phyloP scores from a whole-genome alignment of 2,888 invertebrate genomes.

The Eristalis pertinax region DNA sequence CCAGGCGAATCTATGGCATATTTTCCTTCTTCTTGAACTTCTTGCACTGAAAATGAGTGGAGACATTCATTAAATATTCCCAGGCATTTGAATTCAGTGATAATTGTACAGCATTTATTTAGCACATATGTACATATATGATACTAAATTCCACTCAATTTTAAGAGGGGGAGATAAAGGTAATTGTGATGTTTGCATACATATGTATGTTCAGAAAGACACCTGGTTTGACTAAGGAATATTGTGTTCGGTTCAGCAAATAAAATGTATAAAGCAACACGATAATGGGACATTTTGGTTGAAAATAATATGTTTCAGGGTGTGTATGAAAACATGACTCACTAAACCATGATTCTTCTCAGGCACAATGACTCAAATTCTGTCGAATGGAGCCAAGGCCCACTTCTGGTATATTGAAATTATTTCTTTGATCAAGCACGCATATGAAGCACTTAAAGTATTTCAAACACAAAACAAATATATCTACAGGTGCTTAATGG shows the following conservation, averaged over 20 bases:
- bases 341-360: not conserved
- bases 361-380: not conserved
- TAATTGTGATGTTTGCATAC: no score
- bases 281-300: no score
- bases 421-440: slow-evolving; percentile 53
- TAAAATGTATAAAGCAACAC: no score
- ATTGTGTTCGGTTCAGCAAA: no score
- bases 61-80: not conserved
- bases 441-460: slow-evolving; percentile 1
- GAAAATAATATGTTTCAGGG: no score
- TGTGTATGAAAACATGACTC: not conserved
- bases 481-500: not conserved
- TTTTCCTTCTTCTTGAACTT: slow-evolving; percentile 97
- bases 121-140: not conserved
- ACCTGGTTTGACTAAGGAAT: no score
- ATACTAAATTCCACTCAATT: no score
- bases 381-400: not conserved
- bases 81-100: not conserved
- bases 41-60: slow-evolving; percentile 87
- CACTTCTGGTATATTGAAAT: slow-evolving; percentile 63
- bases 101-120: not conserved
- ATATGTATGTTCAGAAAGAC: no score
- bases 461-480: not conserved
- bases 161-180: no score
- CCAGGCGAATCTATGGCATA: slow-evolving; percentile 98